Conservation (phyloP, 2,797 vertebrate genomes). For the Enteromius unitaeniatus region DNA sequence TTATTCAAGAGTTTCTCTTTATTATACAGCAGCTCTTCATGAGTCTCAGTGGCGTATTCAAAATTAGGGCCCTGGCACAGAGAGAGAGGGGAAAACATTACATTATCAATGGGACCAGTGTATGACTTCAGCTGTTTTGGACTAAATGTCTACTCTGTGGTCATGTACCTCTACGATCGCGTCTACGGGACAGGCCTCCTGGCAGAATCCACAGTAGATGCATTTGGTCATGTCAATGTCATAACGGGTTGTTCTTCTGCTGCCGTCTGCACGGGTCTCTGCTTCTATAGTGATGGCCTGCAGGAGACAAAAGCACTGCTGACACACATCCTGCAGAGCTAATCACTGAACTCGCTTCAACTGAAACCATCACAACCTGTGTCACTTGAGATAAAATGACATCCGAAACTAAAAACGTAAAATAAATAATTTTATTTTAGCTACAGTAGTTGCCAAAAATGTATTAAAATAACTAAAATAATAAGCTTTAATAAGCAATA, state of each 20-base stretch:
- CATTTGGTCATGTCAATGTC: slow-evolving; percentile 97
- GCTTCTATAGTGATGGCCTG: slow-evolving; percentile 92
- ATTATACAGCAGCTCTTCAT: slow-evolving; percentile 92
- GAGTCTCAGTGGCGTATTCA: slow-evolving; percentile 90
- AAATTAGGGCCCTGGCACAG: slow-evolving; percentile 90
- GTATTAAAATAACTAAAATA: background rate
- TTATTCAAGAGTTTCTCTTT: slow-evolving; percentile 94
- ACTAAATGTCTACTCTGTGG: background rate
- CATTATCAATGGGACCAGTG: background rate
- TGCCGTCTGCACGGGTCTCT: slow-evolving; percentile 85
- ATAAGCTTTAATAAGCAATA: no score
- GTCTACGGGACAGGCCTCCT: slow-evolving; percentile 92
- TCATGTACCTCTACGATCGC: slow-evolving; percentile 87
- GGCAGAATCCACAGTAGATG: slow-evolving; percentile 94
- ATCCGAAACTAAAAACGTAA: background rate
- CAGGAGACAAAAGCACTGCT: slow-evolving; percentile 13
- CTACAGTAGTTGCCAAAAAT: background rate
- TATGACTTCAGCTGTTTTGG: background rate
- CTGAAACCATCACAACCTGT: background rate
- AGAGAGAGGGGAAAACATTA: background rate
- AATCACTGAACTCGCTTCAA: background rate
- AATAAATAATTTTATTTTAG: background rate
- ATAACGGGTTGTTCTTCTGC: slow-evolving; percentile 89
- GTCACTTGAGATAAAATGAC: background rate
- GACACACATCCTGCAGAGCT: background rate